Percentiles rank a stretch among this genome's conserved stretches.
These are phyloP conservation scores for Petrolisthes manimaculis DNA, from an alignment of 2,888 invertebrate species.

Conservation along the genomic window DNA sequence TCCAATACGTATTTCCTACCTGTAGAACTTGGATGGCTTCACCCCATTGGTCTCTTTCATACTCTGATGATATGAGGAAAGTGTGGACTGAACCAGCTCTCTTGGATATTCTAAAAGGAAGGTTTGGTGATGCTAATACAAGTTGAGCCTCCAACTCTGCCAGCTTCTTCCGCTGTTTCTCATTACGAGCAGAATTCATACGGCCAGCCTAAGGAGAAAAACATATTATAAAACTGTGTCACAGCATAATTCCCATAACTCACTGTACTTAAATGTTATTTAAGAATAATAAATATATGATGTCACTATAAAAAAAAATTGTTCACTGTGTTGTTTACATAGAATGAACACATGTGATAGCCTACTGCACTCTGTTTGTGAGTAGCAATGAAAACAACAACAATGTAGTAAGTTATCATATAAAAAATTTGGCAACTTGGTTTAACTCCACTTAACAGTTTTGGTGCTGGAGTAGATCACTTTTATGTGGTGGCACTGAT, in stretches of 20 bases:
- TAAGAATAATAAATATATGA: not conserved
- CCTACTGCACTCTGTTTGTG: too few relatives aligned
- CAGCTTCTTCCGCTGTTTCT: constrained; percentile 90
- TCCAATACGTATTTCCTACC: constrained; percentile 70
- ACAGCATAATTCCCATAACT: not conserved
- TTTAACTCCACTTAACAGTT: too few relatives aligned
- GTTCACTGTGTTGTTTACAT: too few relatives aligned
- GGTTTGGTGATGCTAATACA: constrained; percentile 89
- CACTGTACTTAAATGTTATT: not conserved
- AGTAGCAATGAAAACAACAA: too few relatives aligned
- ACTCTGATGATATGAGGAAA: constrained; percentile 94
- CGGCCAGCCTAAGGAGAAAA: constrained; percentile 33
- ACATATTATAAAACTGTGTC: not conserved
- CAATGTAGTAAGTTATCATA: too few relatives aligned
- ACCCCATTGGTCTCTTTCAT: constrained; percentile 93
- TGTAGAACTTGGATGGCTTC: constrained; percentile 89
- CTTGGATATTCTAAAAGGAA: constrained; percentile 85
- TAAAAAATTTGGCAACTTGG: too few relatives aligned
- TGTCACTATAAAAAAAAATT: constrained; percentile 7
- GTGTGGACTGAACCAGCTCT: constrained; percentile 74
- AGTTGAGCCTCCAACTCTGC: constrained; percentile 91
- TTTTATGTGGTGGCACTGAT: too few relatives aligned
- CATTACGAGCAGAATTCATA: constrained; percentile 69
- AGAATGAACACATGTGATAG: too few relatives aligned
- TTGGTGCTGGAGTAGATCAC: too few relatives aligned